These are phyloP conservation scores for Heliconius erato DNA, from an alignment of 2,888 invertebrate species.

Conservation along the genomic window DNA sequence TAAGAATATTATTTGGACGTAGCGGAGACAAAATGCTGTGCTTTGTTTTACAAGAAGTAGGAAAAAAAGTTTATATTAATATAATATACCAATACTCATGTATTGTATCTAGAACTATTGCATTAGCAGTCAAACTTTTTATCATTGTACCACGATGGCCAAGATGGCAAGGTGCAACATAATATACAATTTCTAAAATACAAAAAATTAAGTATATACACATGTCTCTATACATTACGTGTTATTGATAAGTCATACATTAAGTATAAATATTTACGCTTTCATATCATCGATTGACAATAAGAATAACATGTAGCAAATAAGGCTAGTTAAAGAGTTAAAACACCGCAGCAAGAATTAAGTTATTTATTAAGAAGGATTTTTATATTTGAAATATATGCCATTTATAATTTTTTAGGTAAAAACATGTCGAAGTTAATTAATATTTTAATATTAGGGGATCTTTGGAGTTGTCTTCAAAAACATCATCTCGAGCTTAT, in stretches of 20 bases:
- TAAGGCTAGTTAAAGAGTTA: not conserved
- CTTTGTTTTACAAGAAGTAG: not conserved
- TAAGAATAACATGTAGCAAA: conserved; percentile 1
- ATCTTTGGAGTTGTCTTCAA: no score
- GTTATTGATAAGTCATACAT: conserved; percentile 15
- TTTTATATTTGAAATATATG: no score
- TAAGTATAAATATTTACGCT: conserved; percentile 14
- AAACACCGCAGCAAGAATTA: not conserved
- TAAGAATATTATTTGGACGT: not conserved
- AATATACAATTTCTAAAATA: not conserved
- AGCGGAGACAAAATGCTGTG: not conserved
- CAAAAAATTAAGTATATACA: conserved; percentile 1
- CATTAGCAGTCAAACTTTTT: not conserved
- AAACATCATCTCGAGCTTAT: no score
- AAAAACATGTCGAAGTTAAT: no score
- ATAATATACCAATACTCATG: not conserved
- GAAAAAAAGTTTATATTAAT: not conserved
- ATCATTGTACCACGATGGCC: not conserved
- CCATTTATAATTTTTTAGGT: no score
- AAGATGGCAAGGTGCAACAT: not conserved
- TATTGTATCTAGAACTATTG: not conserved
- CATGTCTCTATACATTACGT: conserved; percentile 8
- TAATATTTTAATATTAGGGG: no score
- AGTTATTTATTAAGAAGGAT: no score
- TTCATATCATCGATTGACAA: conserved; percentile 3